These are phyloP conservation scores for Drosophila barbarae DNA, from an alignment of 2,888 invertebrate genomes.

Conservation along the genomic window DNA sequence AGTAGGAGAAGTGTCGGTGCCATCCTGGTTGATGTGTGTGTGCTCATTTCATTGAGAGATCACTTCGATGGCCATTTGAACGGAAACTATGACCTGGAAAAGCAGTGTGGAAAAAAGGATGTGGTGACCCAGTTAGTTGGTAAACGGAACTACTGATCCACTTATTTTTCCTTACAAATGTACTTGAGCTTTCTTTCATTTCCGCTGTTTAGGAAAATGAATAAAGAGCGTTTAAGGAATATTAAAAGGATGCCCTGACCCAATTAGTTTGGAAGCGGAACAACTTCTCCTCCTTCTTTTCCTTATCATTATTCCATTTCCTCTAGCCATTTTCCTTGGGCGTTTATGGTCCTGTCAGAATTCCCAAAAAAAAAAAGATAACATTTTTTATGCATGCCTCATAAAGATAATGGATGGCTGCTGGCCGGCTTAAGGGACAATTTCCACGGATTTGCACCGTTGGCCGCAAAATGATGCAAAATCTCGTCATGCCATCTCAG, in stretches of 20 bases:
- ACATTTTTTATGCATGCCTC: constrained; percentile 41
- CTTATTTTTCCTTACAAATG: constrained; percentile 11
- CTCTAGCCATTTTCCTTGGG: constrained; percentile 21
- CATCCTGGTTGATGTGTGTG: constrained; percentile 15
- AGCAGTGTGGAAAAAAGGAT: constrained; percentile 45
- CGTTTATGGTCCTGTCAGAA: constrained; percentile 36
- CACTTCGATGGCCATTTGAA: constrained; percentile 45
- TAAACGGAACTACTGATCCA: constrained; percentile 58
- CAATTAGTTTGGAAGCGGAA: constrained; percentile 46
- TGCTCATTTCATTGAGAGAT: constrained; percentile 41
- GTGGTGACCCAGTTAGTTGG: constrained; percentile 42
- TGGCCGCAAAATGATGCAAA: constrained; percentile 58
- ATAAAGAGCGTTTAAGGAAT: not conserved
- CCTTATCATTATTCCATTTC: constrained; percentile 15
- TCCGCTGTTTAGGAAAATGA: constrained; percentile 1
- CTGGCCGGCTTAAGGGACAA: constrained; percentile 23
- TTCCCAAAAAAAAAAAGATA: constrained; percentile 24
- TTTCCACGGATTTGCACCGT: constrained; percentile 56
- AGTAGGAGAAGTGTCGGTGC: constrained; percentile 55
- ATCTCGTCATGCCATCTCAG: constrained; percentile 50
- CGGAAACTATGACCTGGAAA: constrained; percentile 66
- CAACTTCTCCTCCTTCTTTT: constrained; percentile 35
- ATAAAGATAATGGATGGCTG: constrained; percentile 42
- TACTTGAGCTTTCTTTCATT: constrained; percentile 11
- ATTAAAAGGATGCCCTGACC: constrained; percentile 52